Evolutionary conservation across 2,888 invertebrate species (phyloP).

Genomic region (Metalampra italica): DNA sequence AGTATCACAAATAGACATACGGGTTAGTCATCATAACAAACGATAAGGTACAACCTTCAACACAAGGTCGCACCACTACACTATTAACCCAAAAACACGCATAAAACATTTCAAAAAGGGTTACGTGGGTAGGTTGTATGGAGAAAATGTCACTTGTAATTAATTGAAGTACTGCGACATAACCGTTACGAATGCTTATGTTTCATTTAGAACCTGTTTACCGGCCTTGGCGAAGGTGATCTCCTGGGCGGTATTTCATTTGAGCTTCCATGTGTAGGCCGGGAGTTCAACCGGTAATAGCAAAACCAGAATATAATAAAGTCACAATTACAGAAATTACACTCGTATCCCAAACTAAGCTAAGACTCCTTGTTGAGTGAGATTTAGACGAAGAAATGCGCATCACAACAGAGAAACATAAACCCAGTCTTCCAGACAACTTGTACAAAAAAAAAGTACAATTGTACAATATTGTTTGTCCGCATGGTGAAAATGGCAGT

Average conservation of each 20-base stretch:
- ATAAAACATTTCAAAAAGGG: constrained; percentile 14
- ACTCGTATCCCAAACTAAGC: no score
- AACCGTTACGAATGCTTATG: constrained; percentile 37
- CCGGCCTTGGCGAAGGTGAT: constrained; percentile 42
- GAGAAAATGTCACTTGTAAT: constrained; percentile 38
- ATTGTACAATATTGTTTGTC: background rate
- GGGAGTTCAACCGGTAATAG: constrained; percentile 5
- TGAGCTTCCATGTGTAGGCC: constrained; percentile 11
- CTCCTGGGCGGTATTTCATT: constrained; percentile 31
- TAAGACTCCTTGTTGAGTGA: no score
- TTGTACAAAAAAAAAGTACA: no score
- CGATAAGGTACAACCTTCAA: constrained; percentile 36
- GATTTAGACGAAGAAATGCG: no score
- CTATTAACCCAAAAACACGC: constrained; percentile 44
- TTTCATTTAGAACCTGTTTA: constrained; percentile 48
- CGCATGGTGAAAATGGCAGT: background rate
- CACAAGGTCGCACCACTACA: constrained; percentile 30
- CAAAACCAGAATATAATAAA: background rate
- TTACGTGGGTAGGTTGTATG: constrained; percentile 11
- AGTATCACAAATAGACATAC: background rate
- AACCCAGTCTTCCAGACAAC: no score
- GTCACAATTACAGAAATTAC: background rate
- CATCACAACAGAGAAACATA: no score
- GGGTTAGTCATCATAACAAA: constrained; percentile 22
- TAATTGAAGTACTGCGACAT: constrained; percentile 36